Evolutionary conservation across 2,888 invertebrate species (phyloP), one percentile per base, ranked within the genome.

Genomic region (Lutraria lutraria): DNA sequence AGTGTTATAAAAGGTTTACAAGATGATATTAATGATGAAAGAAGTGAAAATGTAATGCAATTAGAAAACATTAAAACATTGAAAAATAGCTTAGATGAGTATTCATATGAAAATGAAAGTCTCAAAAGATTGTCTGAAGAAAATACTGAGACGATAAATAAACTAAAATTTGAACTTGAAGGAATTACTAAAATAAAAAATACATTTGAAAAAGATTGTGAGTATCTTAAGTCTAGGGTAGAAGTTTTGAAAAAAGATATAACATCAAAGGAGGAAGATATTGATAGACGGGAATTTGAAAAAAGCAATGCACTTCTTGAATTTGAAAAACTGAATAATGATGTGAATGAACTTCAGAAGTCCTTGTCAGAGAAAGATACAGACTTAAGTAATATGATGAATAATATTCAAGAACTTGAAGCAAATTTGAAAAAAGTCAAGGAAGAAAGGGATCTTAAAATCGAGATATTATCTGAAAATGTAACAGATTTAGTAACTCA

Each of bases 341-440:
- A 54, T 21, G 81, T 90, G 1, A 82, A 79, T 76, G 87, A 86
- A 16, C 76, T 89, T 31, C 63, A 90, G 15, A 76, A 86, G 29
- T 83, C 25, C 10, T 34, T 90, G 25, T 72, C 87, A 31, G 89
- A 93, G 83, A 89, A 91, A 85, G 90, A 92, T 21, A 87, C 56
- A 86, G 92, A 92, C 68, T 88, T 89, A 29, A 85, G 84, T 34
- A 91, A 90, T 87, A 85, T 92, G 34, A 82, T 81, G 13, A 92
- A 92, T 60, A 90, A 92, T 83, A 84, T 92, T 52, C 92, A 90
- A 29, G 92, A 92, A 86, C 82, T 91, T 16, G 88, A 92, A 43
- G 82, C 88, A 52, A 89, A 88, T 81, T 29, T 91, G 16, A 19
- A 19, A 25, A 91, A 91, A 60, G 87, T 92, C 4, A 92, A 91